Evolutionary conservation across 1,140 invertebrate species (phyloP).

Genomic region (Bradysia coprophila): DNA sequence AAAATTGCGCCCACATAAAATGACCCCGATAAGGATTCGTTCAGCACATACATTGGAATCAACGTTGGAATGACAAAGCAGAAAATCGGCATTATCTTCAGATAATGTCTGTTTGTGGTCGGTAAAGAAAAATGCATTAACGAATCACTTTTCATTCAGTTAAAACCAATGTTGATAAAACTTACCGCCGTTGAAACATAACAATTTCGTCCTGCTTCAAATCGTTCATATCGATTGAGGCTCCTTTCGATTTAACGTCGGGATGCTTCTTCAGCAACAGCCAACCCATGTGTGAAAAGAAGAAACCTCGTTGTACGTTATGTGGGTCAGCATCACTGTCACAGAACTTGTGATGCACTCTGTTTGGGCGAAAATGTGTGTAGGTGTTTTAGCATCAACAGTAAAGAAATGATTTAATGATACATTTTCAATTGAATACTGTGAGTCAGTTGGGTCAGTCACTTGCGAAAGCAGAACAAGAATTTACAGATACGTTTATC

Average conservation of each 20-base stretch:
- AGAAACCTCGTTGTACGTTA: conserved; percentile 40
- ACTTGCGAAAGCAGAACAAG: too few relatives aligned
- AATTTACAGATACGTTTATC: too few relatives aligned
- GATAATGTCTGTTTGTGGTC: conserved; percentile 46
- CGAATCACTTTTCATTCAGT: neutral
- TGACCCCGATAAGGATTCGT: conserved; percentile 24
- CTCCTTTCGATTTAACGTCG: conserved; percentile 43
- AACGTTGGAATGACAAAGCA: conserved; percentile 54
- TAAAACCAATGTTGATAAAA: conserved; percentile 1
- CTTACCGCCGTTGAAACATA: conserved; percentile 44
- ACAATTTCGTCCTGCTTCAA: conserved; percentile 48
- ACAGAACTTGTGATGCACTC: conserved; percentile 44
- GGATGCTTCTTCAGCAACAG: conserved; percentile 35
- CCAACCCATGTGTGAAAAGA: conserved; percentile 46
- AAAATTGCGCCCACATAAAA: conserved; percentile 27
- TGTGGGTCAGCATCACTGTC: conserved; percentile 49
- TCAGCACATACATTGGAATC: conserved; percentile 44
- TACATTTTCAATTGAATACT: too few relatives aligned
- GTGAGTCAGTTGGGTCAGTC: too few relatives aligned
- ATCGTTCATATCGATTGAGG: conserved; percentile 47
- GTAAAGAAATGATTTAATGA: too few relatives aligned
- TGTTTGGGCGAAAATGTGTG: too few relatives aligned
- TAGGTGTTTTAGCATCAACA: too few relatives aligned
- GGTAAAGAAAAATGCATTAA: conserved; percentile 2
- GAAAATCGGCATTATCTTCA: conserved; percentile 39